A percentile compares a stretch with the other conserved stretches of the same genome.
phyloP scores from a whole-genome alignment of 2,888 invertebrate genomes.

The Biston stratarius region DNA sequence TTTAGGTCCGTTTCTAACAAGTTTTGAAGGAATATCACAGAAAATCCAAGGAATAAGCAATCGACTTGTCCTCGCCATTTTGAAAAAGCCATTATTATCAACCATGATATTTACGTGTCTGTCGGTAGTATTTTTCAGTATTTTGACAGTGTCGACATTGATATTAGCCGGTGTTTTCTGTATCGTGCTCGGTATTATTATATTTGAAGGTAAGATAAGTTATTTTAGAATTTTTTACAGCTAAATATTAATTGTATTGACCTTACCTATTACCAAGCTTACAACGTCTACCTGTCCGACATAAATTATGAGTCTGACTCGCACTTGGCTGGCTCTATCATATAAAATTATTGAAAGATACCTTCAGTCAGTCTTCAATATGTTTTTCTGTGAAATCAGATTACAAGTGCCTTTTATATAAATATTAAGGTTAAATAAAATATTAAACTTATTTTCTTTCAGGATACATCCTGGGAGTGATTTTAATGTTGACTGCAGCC shows the following conservation, averaged over 20 bases:
- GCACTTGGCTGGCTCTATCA: too few relatives aligned
- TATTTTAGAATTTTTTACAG: not conserved
- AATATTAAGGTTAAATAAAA: not conserved
- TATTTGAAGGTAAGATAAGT: constrained; percentile 63
- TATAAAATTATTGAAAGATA: too few relatives aligned
- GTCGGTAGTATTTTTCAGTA: constrained; percentile 43
- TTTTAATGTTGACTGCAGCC: constrained; percentile 32
- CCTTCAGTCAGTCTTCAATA: too few relatives aligned
- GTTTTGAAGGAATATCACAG: constrained; percentile 38
- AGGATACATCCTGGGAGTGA: constrained; percentile 48
- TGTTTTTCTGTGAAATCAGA: too few relatives aligned
- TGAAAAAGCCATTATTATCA: constrained; percentile 59
- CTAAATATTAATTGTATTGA: too few relatives aligned
- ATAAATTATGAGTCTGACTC: too few relatives aligned
- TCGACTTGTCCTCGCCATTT: constrained; percentile 33
- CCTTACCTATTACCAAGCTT: too few relatives aligned
- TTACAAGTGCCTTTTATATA: too few relatives aligned
- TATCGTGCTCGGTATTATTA: constrained; percentile 51
- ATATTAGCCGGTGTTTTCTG: constrained; percentile 51
- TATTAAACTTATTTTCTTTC: constrained; percentile 40
- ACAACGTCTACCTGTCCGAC: too few relatives aligned
- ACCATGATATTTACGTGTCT: constrained; percentile 51
- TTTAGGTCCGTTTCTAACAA: constrained; percentile 49
- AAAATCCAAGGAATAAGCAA: constrained; percentile 30
- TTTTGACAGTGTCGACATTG: constrained; percentile 50